A percentile compares a stretch with the other conserved stretches of the same genome.
Evolutionary conservation across 2,113 vertebrate species (phyloP).

Genomic region (Amphiprion percula): DNA sequence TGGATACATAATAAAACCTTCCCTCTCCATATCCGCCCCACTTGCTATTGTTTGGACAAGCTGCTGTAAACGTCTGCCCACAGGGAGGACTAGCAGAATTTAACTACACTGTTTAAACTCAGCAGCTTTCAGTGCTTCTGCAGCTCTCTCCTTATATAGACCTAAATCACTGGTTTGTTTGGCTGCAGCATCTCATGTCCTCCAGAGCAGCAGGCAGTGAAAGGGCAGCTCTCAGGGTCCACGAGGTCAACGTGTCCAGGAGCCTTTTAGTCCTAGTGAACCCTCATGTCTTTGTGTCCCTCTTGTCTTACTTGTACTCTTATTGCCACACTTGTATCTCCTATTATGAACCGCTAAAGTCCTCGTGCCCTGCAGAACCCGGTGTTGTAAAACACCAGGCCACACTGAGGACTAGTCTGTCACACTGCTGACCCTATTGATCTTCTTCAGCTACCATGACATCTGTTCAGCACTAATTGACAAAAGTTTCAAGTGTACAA

Average conservation of each 20-base stretch:
- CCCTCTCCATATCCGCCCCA: slow-evolving; percentile 54
- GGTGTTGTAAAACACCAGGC: slow-evolving; percentile 60
- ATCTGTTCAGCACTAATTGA: slow-evolving; percentile 77
- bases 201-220: slow-evolving; percentile 46
- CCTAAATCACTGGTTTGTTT: slow-evolving; percentile 39
- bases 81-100: slow-evolving; percentile 59
- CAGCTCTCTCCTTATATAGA: slow-evolving; percentile 76
- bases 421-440: slow-evolving; percentile 74
- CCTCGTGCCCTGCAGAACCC: slow-evolving; percentile 25
- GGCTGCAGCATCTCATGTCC: slow-evolving; percentile 42
- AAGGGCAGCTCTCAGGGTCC: slow-evolving; percentile 38
- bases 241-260: slow-evolving; percentile 59
- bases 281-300: slow-evolving; percentile 57
- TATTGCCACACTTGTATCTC: slow-evolving; percentile 42
- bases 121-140: slow-evolving; percentile 38
- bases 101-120: slow-evolving; percentile 61
- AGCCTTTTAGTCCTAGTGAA: slow-evolving; percentile 19
- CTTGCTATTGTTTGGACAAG: slow-evolving; percentile 80
- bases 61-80: slow-evolving; percentile 71
- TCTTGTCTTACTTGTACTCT: slow-evolving; percentile 41
- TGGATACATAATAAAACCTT: slow-evolving; percentile 51
- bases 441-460: slow-evolving; percentile 65
- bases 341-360: slow-evolving; percentile 35
- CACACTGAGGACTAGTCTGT: slow-evolving; percentile 56
- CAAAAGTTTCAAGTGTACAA: slow-evolving; percentile 57